Evolutionary conservation across 2,113 vertebrate species (phyloP), one percentile per base, ranked within the genome.

Genomic region (Callionymus lyra): DNA sequence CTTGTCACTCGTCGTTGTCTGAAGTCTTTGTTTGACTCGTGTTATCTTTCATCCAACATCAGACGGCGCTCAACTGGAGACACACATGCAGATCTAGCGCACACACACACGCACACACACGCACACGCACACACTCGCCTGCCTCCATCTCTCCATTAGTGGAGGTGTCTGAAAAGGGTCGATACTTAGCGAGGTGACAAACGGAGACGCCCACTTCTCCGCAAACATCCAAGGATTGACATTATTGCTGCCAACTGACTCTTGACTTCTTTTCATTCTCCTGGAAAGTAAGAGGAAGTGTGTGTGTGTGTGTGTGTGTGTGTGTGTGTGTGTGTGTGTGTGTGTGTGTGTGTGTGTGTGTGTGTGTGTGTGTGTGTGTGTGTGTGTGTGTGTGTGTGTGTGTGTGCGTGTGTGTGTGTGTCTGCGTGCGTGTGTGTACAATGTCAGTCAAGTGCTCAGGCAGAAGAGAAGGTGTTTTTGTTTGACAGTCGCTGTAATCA

Each of bases 211-310:
- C 68, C 56, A 65, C 63, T 50, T 59, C 36, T 65, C 42, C 70
- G 59, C 61, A 64, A 74, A 74, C 68, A 76, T 68, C 68, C 70
- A 76, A 76, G 76, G 68, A 78, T 50, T 59, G 62, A 72, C 65
- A 70, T 74, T 55, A 48, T 56, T 50, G 64, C 68, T 66, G 48
- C 39, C 2, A 14, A 11, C 15, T 56, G 48, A 58, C 49, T 65
- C 58, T 12, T 66, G 63, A 68, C 58, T 58, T 27, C 16, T 38
- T 8, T 41, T 27, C 14, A 50, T 21, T 4, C 44, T 56, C 3
- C 14, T 35, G 35, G 21, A 14, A 36, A 44, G 21, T n/a, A n/a
- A n/a, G n/a, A 38, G 31, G n/a, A n/a, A n/a, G 32, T 47, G 35
- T 39, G 27, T 51, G 12, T 15, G 19, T 16, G 4, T 12, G 10